phyloP scores from a whole-genome alignment of 2,888 invertebrate species.

The Protophormia terraenovae region DNA sequence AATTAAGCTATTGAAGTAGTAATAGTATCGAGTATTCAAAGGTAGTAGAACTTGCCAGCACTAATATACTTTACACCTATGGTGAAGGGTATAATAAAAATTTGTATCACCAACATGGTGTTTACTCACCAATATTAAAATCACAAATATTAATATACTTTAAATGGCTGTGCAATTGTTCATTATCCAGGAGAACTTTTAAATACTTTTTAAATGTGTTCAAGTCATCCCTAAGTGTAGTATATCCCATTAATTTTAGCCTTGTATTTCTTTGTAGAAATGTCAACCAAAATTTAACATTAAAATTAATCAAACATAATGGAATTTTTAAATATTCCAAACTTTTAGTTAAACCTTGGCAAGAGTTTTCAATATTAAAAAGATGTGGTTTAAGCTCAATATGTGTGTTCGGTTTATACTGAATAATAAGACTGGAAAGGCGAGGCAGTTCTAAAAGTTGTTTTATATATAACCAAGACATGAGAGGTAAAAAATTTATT shows the following conservation, averaged over 20 bases:
- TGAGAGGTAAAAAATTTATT: neutral
- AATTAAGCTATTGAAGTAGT: no score
- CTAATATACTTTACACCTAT: no score
- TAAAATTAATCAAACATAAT: neutral
- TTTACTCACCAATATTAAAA: neutral
- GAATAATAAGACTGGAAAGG: neutral
- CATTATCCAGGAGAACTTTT: neutral
- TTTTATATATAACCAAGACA: neutral
- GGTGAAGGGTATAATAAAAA: no score
- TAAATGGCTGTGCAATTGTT: neutral
- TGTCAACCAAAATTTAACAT: neutral
- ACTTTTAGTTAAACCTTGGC: neutral
- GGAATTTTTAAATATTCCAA: slow-evolving; percentile 5
- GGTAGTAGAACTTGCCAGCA: no score
- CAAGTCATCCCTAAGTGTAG: neutral
- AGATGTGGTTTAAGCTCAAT: no score
- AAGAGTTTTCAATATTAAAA: neutral
- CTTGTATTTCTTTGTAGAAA: neutral
- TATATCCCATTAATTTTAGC: neutral
- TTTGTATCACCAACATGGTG: no score
- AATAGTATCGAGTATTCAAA: no score
- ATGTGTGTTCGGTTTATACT: no score
- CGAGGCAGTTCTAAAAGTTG: neutral
- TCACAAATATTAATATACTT: neutral
- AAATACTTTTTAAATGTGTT: neutral